A percentile compares a stretch with the other conserved stretches of the same genome.
Evolutionary conservation across 2,888 invertebrate genomes (phyloP).

Genomic region (Sphaeridia pumilis): DNA sequence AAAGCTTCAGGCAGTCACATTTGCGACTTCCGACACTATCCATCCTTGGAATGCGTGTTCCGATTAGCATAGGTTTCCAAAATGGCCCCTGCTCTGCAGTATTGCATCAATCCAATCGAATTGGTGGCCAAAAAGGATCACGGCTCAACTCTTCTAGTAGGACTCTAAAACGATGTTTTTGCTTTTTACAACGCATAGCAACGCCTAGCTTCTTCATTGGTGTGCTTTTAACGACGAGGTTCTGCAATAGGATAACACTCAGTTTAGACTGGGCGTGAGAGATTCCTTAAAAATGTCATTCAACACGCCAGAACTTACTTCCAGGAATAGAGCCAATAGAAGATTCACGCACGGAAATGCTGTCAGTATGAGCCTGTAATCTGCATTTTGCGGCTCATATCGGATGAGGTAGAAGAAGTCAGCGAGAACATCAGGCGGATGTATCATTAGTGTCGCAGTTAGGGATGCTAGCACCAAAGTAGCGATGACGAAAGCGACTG

Average conservation of each 20-base stretch:
- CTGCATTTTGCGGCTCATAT: slow-evolving; percentile 38
- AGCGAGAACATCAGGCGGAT: slow-evolving; percentile 46
- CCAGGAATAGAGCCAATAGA: slow-evolving; percentile 48
- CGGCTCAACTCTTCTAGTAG: slow-evolving; percentile 20
- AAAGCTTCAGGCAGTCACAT: no score
- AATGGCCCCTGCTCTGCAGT: no score
- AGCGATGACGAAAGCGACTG: slow-evolving; percentile 51
- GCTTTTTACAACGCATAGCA: slow-evolving; percentile 16
- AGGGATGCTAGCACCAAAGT: slow-evolving; percentile 47
- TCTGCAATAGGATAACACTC: slow-evolving; percentile 14
- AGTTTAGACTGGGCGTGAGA: neutral
- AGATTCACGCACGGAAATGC: slow-evolving; percentile 50
- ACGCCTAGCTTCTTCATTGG: slow-evolving; percentile 20
- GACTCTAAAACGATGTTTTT: slow-evolving; percentile 21
- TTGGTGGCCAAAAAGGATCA: slow-evolving; percentile 26
- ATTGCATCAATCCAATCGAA: no score
- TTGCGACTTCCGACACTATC: no score
- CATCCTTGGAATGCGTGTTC: no score
- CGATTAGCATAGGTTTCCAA: no score
- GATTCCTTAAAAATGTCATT: no score
- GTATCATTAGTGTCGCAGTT: slow-evolving; percentile 48
- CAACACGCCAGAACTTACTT: slow-evolving; percentile 49
- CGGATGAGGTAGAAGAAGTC: slow-evolving; percentile 48
- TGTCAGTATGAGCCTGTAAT: slow-evolving; percentile 49
- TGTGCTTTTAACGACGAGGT: slow-evolving; percentile 17